Evolutionary conservation across 2,888 invertebrate species (phyloP).

Genomic region (Drosophila testacea): DNA sequence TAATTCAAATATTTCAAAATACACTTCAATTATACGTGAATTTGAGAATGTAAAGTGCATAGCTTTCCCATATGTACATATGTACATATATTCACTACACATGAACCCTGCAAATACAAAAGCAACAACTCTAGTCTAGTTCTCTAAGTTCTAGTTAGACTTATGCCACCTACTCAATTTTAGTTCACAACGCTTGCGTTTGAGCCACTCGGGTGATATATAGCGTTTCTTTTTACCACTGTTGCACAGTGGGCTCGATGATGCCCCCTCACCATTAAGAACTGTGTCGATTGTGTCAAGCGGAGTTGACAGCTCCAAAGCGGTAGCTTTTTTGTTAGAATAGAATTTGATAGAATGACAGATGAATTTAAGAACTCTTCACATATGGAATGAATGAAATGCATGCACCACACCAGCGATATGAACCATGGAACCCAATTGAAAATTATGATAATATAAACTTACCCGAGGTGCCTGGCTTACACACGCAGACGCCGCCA

Average conservation of each 20-base stretch:
- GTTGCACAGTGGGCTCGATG: conserved; percentile 47
- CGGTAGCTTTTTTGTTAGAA: conserved; percentile 60
- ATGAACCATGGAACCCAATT: conserved; percentile 29
- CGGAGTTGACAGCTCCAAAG: conserved; percentile 59
- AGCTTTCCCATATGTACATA: background rate
- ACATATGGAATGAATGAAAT: conserved; percentile 20
- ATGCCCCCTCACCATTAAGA: conserved; percentile 15
- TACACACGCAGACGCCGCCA: conserved; percentile 86
- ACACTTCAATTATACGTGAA: background rate
- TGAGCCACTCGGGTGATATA: conserved; percentile 84
- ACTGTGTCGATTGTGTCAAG: conserved; percentile 40
- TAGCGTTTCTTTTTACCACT: conserved; percentile 82
- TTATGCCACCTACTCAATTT: conserved; percentile 79
- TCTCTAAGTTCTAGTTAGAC: background rate
- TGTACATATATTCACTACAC: background rate
- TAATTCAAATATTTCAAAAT: too few relatives aligned
- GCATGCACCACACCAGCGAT: conserved; percentile 44
- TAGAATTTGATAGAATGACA: conserved; percentile 11
- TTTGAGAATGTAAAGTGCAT: background rate
- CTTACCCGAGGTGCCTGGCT: conserved; percentile 85
- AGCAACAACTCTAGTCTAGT: conserved; percentile 10
- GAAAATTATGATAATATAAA: conserved; percentile 16
- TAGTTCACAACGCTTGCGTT: conserved; percentile 84
- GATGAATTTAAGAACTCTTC: conserved; percentile 1
- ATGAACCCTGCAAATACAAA: background rate